These are phyloP conservation scores for Coelogynopora nodosa DNA, from an alignment of 2,888 invertebrate species.

Conservation along the genomic window DNA sequence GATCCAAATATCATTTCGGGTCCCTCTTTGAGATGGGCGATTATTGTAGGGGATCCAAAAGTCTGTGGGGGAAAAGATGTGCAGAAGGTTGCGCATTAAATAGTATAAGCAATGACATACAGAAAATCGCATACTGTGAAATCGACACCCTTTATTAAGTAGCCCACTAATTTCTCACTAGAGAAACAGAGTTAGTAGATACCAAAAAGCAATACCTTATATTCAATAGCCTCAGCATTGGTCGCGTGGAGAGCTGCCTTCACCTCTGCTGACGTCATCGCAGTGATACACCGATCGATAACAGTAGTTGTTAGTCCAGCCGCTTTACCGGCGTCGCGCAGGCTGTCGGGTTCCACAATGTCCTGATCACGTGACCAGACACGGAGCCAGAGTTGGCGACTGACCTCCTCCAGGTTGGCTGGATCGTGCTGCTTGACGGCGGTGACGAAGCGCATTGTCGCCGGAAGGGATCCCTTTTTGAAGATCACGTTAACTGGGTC, in stretches of 20 bases:
- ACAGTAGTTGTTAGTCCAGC: constrained; percentile 52
- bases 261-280: constrained; percentile 51
- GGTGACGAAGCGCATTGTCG: constrained; percentile 59
- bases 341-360: constrained; percentile 54
- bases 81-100: no score
- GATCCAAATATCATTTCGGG: constrained; percentile 60
- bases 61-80: no score
- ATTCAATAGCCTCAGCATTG: constrained; percentile 57
- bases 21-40: constrained; percentile 54
- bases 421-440: constrained; percentile 57
- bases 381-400: constrained; percentile 59
- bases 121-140: no score
- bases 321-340: constrained; percentile 51
- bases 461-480: constrained; percentile 55
- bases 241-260: constrained; percentile 54
- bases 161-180: no score
- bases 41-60: constrained; percentile 61
- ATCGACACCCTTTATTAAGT: no score
- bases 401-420: constrained; percentile 54
- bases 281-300: constrained; percentile 49
- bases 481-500: constrained; percentile 54
- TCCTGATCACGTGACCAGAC: constrained; percentile 59
- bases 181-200: no score
- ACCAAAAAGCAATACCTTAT: no score
- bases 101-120: no score